A percentile compares a stretch with the other conserved stretches of the same genome.
Evolutionary conservation across 2,113 vertebrate genomes (phyloP).

Genomic region (Gavialis gangeticus): DNA sequence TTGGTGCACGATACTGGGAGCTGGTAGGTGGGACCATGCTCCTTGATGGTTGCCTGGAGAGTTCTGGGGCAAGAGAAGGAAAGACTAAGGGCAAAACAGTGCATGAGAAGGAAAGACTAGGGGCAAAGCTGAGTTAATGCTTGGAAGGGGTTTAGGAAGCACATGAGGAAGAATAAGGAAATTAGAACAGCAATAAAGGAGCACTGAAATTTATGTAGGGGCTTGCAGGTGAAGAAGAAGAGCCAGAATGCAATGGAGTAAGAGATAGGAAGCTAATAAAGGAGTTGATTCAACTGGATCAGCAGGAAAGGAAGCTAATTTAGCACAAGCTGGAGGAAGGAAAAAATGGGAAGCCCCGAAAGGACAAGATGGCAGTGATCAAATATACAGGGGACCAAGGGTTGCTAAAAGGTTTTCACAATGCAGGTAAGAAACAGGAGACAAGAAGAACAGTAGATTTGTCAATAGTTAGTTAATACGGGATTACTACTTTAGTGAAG

Average conservation of each 20-base stretch:
- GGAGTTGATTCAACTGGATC: neutral
- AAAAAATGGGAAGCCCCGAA: neutral
- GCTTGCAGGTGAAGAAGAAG: neutral
- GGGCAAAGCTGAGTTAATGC: neutral
- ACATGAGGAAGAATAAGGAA: neutral
- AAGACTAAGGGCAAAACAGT: neutral
- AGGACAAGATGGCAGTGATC: neutral
- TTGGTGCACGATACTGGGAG: too few species aligned
- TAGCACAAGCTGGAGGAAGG: neutral
- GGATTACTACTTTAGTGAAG: constrained; percentile 16
- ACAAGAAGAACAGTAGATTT: neutral
- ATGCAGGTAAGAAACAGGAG: neutral
- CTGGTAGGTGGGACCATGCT: too few species aligned
- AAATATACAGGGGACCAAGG: neutral
- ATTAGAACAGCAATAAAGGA: neutral
- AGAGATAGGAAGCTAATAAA: neutral
- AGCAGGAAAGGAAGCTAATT: neutral
- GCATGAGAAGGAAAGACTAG: neutral
- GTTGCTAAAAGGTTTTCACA: neutral
- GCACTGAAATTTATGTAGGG: neutral
- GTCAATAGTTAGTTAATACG: neutral
- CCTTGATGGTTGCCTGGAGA: too few species aligned
- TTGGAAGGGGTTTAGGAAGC: neutral
- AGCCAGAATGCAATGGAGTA: neutral
- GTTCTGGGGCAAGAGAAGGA: neutral